Evolutionary conservation across 2,888 invertebrate genomes (phyloP).

Genomic region (Mimachlamys varia): DNA sequence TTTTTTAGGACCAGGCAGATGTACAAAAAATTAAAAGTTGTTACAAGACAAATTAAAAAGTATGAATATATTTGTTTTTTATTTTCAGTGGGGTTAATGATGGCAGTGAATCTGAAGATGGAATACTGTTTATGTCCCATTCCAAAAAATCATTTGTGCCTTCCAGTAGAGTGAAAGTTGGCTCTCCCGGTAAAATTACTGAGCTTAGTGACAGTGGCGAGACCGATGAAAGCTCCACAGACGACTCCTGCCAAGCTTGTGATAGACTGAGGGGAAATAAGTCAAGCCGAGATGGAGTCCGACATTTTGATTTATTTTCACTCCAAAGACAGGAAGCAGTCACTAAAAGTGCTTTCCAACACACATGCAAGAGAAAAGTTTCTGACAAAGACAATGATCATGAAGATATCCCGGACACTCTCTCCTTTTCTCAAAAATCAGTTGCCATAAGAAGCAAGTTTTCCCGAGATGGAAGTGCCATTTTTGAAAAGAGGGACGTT

Average conservation of each 20-base stretch:
- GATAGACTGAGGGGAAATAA: background rate
- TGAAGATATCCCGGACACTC: background rate
- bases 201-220: background rate
- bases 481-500: slow-evolving; percentile 44
- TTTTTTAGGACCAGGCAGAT: no score
- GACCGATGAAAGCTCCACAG: background rate
- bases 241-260: background rate
- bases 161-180: background rate
- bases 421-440: background rate
- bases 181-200: background rate
- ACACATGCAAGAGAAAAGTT: background rate
- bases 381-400: background rate
- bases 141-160: background rate
- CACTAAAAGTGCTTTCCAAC: background rate
- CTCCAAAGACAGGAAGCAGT: background rate
- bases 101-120: background rate
- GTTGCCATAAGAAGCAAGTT: slow-evolving; percentile 28
- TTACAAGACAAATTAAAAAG: no score
- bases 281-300: background rate
- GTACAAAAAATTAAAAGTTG: no score
- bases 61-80: no score
- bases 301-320: slow-evolving; percentile 20
- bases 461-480: background rate
- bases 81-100: background rate
- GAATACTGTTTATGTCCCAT: background rate